These are phyloP conservation scores for Lamellibrachia columna DNA, from an alignment of 2,888 invertebrate species.

Conservation along the genomic window DNA sequence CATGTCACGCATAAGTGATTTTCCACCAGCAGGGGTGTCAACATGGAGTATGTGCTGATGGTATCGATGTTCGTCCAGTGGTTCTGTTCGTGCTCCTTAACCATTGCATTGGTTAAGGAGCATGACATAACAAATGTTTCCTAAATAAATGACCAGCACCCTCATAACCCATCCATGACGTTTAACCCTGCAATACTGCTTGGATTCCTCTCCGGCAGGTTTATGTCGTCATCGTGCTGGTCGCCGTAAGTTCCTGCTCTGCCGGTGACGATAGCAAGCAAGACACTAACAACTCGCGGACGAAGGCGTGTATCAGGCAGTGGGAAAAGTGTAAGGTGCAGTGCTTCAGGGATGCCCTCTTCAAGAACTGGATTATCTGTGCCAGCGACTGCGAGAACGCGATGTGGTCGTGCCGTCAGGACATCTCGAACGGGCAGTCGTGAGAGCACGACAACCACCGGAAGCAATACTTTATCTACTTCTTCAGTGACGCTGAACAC, in stretches of 20 bases:
- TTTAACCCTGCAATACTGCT: too few species aligned
- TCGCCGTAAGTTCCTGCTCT: not conserved
- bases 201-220: not conserved
- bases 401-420: not conserved
- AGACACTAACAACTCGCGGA: not conserved
- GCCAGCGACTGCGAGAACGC: not conserved
- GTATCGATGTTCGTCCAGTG: too few species aligned
- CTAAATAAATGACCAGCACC: too few species aligned
- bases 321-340: not conserved
- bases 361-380: not conserved
- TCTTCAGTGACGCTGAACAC: not conserved
- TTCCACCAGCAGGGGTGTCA: too few species aligned
- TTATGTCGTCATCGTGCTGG: not conserved
- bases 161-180: too few species aligned
- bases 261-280: not conserved
- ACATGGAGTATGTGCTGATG: too few species aligned
- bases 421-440: not conserved
- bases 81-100: too few species aligned
- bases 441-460: not conserved
- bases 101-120: too few species aligned
- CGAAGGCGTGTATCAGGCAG: not conserved
- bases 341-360: not conserved
- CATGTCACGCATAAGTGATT: too few species aligned
- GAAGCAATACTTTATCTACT: not conserved
- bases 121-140: too few species aligned